Base-by-base conservation (phyloP, 2,113 vertebrate genomes). In the Cinclus cinclus region DNA sequence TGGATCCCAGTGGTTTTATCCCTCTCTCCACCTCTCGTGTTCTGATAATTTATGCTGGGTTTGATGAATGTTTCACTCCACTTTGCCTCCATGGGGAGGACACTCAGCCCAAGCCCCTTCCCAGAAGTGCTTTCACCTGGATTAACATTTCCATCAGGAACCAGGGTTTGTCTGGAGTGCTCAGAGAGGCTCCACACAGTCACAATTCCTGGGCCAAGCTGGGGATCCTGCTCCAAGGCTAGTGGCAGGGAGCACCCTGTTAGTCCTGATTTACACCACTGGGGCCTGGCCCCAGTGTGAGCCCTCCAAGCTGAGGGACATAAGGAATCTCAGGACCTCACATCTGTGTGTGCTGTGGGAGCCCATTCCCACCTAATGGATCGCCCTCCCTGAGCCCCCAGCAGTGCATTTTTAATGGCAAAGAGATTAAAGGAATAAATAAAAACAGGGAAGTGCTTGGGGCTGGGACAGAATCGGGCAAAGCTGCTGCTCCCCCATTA, bases 381-480 rank as follows among this genome's bases (percentile, higher is more conserved):
- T 68, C 1, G 0, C 27, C 85, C 58, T 81, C 58, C 90, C 68
- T 0, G 0, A 69, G 59, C 44, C 85, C 90, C 62, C 42, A 23
- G 23, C 0, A 1, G 47, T 71, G 75, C 68, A 63, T 90, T 96
- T 94, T 94, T 94, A 92, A 94, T 81, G 50, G 18, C 11, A 75
- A 93, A 81, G 6, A 67, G 82, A 95, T 96, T 76, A 96, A 95
- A 93, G 86, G 37, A 73, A 94, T 94, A 91, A 96, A 88, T 73
- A 86, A 78, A 92, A 53, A 0, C 31, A 21, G 15, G n/a, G 24
- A 80, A 83, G 79, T 15, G 41, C 81, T 14, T 0, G 7, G 55
- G 27, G 39, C 49, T 0, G 1, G 13, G 9, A 47, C 70, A 2
- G 3, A 10, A 20, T 4, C 0, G 0, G 37, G 70, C 30, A 80